These are phyloP conservation scores for rabbit (Oryctolagus cuniculus) DNA, from an alignment of 2,113 vertebrate species.

Conservation along the genomic window mOryCun1.1 NC_091445.1:91118501-91119000, in stretches of 20 bases:
- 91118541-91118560: neutral
- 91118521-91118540: neutral
- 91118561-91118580: neutral
- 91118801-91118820: neutral
- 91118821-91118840: neutral
- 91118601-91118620: neutral
- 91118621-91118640: neutral
- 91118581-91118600: neutral
- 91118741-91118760: neutral
- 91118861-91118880: neutral
- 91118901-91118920: neutral
- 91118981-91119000: neutral
- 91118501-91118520: neutral
- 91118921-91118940: neutral
- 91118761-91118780: conserved; percentile 41
- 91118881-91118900: neutral
- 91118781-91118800: too few relatives aligned
- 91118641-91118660: neutral
- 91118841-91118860: neutral
- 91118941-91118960: neutral
- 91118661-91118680: neutral
- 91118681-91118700: neutral
- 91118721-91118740: neutral
- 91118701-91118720: neutral
- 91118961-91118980: neutral